Conservation (phyloP, 2,113 vertebrate species). For the Sminthopsis crassicaudata region DNA sequence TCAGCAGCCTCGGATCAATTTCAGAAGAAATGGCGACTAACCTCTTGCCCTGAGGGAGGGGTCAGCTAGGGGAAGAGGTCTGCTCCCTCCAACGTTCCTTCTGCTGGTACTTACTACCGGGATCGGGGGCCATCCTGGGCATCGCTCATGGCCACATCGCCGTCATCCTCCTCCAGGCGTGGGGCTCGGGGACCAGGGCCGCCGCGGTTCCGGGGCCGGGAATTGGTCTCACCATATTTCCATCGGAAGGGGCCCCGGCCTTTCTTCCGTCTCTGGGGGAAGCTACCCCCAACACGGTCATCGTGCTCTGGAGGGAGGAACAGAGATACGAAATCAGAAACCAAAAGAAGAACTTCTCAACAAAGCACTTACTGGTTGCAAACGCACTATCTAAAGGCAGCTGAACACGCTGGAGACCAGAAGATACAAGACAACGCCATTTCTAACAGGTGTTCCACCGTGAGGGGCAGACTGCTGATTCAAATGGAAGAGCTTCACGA, state of each 20-base stretch:
- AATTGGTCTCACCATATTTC: constrained; percentile 81
- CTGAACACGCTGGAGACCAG: neutral
- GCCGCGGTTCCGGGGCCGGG: constrained; percentile 80
- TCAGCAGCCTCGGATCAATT: neutral
- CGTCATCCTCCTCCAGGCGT: constrained; percentile 84
- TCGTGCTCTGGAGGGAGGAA: constrained; percentile 86
- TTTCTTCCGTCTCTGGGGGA: constrained; percentile 86
- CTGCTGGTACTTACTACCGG: constrained; percentile 86
- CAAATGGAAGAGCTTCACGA: neutral
- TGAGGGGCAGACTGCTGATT: neutral
- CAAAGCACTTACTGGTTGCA: neutral
- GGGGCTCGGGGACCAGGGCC: constrained; percentile 70
- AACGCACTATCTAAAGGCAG: neutral
- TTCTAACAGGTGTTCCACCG: neutral
- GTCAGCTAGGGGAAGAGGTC: neutral
- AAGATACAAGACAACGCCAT: neutral
- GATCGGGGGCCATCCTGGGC: constrained; percentile 84
- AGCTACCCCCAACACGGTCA: constrained; percentile 83
- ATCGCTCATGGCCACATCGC: constrained; percentile 89
- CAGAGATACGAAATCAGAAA: neutral
- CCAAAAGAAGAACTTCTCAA: neutral
- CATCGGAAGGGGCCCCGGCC: constrained; percentile 87
- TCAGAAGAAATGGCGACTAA: neutral
- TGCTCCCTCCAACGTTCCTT: neutral
- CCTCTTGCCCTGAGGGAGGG: neutral